Evolutionary conservation across 2,888 invertebrate genomes (phyloP), one percentile per base, ranked within the genome.

Genomic region (Caenorhabditis afra): DNA sequence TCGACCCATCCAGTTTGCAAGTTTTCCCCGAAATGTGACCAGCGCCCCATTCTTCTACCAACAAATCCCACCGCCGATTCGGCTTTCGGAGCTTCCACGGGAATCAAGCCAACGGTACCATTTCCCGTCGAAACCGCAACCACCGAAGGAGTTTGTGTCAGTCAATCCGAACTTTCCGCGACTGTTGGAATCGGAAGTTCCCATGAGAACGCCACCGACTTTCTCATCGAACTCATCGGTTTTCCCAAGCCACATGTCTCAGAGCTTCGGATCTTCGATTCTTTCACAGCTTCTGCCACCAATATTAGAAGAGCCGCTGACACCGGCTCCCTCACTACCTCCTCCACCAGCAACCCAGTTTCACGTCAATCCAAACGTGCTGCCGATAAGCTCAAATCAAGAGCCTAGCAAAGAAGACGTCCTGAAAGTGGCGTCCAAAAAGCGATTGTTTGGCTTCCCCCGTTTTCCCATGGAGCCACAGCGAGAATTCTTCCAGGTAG

Each of bases 341-440:
- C 39, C 16, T 3, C 73, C 49, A 65, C 45, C 22, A 10, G 14
- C 18, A 39, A 49, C 59, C 16, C 59, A 44, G 29, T 35, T 71
- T 0, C 20, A 45, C 14, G 16, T 35, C 0, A 71, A 49, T 50
- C 64, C 55, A 12, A 53, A 55, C 14, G 49, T 47, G 11, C 62
- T 2, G 4, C 4, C 29, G 29, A 29, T 29, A 5, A 3, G 7
- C 4, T 20, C 49, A 18, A 20, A 20, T 18, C 57, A 20, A 45
- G 62, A 68, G 37, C 59, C 55, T n/a, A 59, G 59, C 0, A 78
- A 67, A 44, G 75, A 80, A 29, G 80, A 82, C 44, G 75, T 62
- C 0, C 61, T 74, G 75, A 74, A 52, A 45, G 14, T 66, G 0
- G 75, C 70, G 0, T 35, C 61, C 5, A 75, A 70, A 20, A 79